Conservation (phyloP, 2,888 invertebrate genomes). For the Glyphotaelius pellucidus region DNA sequence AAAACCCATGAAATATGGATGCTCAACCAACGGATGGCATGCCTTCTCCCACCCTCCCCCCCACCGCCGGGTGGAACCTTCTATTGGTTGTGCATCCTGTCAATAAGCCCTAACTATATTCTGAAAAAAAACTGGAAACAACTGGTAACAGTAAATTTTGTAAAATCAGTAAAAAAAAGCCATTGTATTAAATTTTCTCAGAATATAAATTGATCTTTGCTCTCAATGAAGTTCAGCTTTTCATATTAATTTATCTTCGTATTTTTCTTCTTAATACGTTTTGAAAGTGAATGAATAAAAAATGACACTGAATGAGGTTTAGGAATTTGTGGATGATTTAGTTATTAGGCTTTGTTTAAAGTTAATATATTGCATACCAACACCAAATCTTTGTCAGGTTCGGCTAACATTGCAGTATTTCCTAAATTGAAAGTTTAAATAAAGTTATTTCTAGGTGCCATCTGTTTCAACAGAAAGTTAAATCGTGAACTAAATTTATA, state of each 20-base stretch:
- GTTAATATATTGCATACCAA: background rate
- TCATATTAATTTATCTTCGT: background rate
- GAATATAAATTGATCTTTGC: background rate
- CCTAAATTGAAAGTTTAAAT: background rate
- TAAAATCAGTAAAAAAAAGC: background rate
- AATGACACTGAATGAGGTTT: background rate
- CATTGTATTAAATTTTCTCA: background rate
- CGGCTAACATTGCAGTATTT: background rate
- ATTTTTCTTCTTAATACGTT: background rate
- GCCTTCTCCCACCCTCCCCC: background rate
- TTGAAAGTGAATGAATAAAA: background rate
- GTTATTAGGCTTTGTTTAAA: background rate
- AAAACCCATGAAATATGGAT: constrained; percentile 5
- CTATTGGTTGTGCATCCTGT: constrained; percentile 30
- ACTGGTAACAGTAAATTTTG: background rate
- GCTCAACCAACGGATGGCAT: constrained; percentile 25
- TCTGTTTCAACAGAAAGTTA: too few species aligned
- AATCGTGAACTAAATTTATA: too few species aligned
- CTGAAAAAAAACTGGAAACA: background rate
- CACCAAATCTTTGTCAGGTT: background rate
- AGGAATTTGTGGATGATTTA: too few species aligned
- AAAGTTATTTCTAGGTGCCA: background rate
- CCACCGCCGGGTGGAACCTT: background rate
- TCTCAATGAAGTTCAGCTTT: background rate
- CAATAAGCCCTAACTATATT: background rate